Evolutionary conservation across 2,888 invertebrate species (phyloP), one percentile per base, ranked within the genome.

Genomic region (Drosophila paranaensis): DNA sequence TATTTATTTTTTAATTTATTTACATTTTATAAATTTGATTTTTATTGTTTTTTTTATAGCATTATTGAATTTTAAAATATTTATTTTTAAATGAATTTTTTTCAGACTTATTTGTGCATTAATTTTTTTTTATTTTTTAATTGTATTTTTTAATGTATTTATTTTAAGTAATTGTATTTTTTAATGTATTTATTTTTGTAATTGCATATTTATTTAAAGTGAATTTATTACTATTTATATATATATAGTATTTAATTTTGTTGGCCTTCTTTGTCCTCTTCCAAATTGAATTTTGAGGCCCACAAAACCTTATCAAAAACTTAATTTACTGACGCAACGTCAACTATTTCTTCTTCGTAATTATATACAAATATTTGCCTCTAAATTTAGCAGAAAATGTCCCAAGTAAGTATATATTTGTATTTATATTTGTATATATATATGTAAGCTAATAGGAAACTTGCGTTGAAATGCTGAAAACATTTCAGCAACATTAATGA

Each of bases 401-500:
- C 3, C 9, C 2, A n/a, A 39, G 8, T 11, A 54, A 27, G 40
- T 40, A 39, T 55, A 25, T 20, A 48, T 42, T n/a, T 20, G 6
- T 11, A 16, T 33, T 13, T 39, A 53, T 42, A n/a, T 16, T 8
- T 54, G 14, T 14, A 0, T 46, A 27, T 27, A 27, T 27, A 3
- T 27, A 27, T 48, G 2, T n/a, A 42, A 16, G 11, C 33, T n/a
- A 30, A 6, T 54, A 25, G 9, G 14, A 35, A 40, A 25, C 35
- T n/a, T 54, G 40, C 48, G 39, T 46, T 20, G 8, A 45, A 80
- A 43, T 68, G 58, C 61, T 58, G 40, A 35, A 71, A 72, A 60
- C 55, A 70, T 60, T 68, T 74, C 60, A 66, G 51, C 51, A 70
- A 79, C 80, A 80, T 82, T 82, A 80, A 76, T 79, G 70, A 81